These are phyloP conservation scores for Sitta carolinensis DNA, from an alignment of 2,797 vertebrate species.

Conservation along the genomic window DNA sequence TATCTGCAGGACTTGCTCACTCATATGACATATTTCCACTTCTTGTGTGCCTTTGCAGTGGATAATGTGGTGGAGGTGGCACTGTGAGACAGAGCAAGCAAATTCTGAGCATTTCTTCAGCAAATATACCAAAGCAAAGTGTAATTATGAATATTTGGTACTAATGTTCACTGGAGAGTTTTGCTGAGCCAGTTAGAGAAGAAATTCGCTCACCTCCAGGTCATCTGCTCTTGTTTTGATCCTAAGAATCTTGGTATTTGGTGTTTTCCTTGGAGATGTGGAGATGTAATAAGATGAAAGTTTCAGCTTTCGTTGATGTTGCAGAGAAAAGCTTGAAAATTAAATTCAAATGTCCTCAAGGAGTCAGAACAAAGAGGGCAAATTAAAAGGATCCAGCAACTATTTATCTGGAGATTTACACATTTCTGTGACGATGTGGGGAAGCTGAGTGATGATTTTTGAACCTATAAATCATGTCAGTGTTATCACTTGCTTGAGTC, in stretches of 20 bases:
- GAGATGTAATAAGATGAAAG: conserved; percentile 53
- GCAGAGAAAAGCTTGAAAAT: conserved; percentile 53
- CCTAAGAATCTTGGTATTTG: conserved; percentile 16
- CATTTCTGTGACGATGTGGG: background rate
- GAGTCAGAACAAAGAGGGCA: conserved; percentile 55
- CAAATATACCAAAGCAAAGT: conserved; percentile 1
- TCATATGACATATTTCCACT: conserved; percentile 2
- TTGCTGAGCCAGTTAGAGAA: conserved; percentile 43
- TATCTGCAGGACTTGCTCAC: background rate
- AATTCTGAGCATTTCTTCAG: background rate
- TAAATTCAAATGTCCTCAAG: conserved; percentile 51
- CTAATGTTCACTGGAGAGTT: background rate
- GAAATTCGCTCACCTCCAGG: conserved; percentile 20
- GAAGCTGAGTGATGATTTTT: background rate
- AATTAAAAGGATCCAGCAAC: conserved; percentile 53
- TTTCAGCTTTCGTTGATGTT: conserved; percentile 20
- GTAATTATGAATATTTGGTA: conserved; percentile 34
- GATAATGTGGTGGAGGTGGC: background rate
- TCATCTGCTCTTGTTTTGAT: conserved; percentile 53
- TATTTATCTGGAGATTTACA: conserved; percentile 46
- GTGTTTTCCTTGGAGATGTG: conserved; percentile 36
- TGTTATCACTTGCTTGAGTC: background rate
- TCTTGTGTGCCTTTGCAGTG: background rate
- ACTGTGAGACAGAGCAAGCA: conserved; percentile 7
- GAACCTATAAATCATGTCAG: background rate